These are phyloP conservation scores for Nanorana parkeri DNA, from an alignment of 2,113 vertebrate genomes.

Conservation along the genomic window DNA sequence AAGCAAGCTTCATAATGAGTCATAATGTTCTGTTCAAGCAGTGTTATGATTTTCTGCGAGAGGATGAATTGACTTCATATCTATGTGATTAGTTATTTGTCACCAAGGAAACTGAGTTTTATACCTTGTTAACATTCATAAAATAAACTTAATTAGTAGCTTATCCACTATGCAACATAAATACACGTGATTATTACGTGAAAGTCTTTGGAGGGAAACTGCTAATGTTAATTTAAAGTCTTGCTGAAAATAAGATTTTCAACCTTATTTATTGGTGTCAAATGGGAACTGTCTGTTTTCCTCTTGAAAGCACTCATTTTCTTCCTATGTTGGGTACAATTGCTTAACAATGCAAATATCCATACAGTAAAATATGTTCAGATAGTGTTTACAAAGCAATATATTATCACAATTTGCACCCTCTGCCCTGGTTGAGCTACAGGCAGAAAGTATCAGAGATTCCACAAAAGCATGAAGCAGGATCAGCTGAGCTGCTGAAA, in stretches of 20 bases:
- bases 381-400: no score
- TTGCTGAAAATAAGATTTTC: neutral
- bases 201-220: neutral
- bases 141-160: constrained; percentile 19
- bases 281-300: no score
- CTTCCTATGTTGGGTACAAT: no score
- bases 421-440: no score
- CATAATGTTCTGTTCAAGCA: neutral
- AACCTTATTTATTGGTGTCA: no score
- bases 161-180: neutral
- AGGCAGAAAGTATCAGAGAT: no score
- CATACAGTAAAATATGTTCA: no score
- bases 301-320: no score
- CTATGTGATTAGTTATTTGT: constrained; percentile 25
- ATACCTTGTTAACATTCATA: constrained; percentile 3
- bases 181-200: constrained; percentile 12
- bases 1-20: neutral
- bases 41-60: neutral
- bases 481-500: no score
- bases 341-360: no score
- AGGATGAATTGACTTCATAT: constrained; percentile 7
- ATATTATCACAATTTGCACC: no score
- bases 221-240: neutral
- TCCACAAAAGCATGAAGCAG: no score
- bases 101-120: constrained; percentile 22